A percentile compares a stretch with the other conserved stretches of the same genome.
Evolutionary conservation across 2,888 invertebrate species (phyloP).

Genomic region (Drosophila anomalata): DNA sequence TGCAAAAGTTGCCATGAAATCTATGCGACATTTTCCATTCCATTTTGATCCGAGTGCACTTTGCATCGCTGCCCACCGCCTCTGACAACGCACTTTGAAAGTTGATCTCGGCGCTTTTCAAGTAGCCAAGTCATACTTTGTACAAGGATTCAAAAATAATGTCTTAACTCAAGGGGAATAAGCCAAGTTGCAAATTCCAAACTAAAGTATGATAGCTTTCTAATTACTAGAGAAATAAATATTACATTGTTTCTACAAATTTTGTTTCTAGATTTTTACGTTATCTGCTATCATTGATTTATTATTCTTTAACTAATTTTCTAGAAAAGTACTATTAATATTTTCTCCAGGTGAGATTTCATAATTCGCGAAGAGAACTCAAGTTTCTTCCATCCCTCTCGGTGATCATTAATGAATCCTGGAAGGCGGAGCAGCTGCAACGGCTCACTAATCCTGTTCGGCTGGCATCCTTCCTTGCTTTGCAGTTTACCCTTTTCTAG

Average conservation of each 20-base stretch:
- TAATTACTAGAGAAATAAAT: neutral
- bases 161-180: neutral
- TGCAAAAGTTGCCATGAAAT: constrained; percentile 36
- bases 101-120: constrained; percentile 52
- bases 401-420: constrained; percentile 68
- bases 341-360: neutral
- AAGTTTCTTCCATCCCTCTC: neutral
- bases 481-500: constrained; percentile 59
- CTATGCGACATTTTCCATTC: constrained; percentile 56
- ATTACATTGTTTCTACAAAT: too few species aligned
- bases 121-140: constrained; percentile 15
- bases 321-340: neutral
- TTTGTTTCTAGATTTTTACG: too few species aligned
- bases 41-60: constrained; percentile 28
- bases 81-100: constrained; percentile 47
- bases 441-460: constrained; percentile 30
- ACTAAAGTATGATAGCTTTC: neutral
- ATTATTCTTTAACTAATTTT: too few species aligned
- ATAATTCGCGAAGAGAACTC: neutral
- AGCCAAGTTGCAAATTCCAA: neutral
- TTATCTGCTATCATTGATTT: too few species aligned
- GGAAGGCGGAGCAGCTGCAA: constrained; percentile 52
- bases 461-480: constrained; percentile 11
- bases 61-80: constrained; percentile 12
- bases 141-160: neutral